These are phyloP conservation scores for Lucilia sericata DNA, from an alignment of 1,140 invertebrate species.

Conservation along the genomic window DNA sequence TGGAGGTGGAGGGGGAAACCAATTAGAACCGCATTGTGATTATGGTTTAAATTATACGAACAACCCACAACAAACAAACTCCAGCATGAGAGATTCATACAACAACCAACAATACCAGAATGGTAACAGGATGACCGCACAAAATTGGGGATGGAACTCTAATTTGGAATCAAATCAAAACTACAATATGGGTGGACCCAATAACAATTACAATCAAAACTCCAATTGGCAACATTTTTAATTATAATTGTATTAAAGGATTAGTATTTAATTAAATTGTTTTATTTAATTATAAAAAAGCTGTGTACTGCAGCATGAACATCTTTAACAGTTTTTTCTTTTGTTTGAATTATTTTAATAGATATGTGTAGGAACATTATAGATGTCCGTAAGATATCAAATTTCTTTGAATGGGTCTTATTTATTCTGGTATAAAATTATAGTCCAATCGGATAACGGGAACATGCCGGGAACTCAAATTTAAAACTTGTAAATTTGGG, in stretches of 20 bases:
- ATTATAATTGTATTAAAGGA: background rate
- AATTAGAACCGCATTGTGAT: background rate
- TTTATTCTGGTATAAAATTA: no score
- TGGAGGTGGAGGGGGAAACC: background rate
- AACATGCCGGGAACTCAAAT: no score
- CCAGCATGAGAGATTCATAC: background rate
- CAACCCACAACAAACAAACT: background rate
- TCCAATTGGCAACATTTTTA: conserved; percentile 12
- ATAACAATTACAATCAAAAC: background rate
- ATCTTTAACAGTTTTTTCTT: no score
- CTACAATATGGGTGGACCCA: background rate
- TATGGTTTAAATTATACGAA: background rate
- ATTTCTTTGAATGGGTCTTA: no score
- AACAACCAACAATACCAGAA: background rate
- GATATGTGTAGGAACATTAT: no score
- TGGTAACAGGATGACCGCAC: background rate
- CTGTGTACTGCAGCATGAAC: no score
- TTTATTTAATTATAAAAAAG: no score
- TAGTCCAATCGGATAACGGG: no score
- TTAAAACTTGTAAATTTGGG: no score
- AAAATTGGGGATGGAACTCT: background rate
- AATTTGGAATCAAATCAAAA: background rate
- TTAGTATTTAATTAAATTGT: background rate
- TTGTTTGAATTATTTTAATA: no score
- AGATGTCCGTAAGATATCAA: no score